Percentiles rank a stretch among this genome's conserved stretches.
Evolutionary conservation across 2,797 vertebrate genomes (phyloP).

Genomic region (Arrhamphus sclerolepis): DNA sequence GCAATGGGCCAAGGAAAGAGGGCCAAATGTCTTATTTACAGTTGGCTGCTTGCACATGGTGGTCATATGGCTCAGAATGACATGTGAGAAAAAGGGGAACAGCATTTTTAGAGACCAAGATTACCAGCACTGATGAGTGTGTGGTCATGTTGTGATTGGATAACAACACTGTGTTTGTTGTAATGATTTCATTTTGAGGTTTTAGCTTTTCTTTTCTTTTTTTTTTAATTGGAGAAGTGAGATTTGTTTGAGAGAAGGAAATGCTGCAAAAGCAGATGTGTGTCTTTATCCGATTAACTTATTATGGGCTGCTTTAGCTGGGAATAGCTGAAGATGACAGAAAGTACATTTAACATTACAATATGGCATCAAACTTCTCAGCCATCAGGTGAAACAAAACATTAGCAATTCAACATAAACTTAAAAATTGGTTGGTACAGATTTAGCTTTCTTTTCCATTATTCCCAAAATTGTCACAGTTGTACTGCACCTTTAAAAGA

Average conservation of each 20-base stretch:
- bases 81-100: conserved; percentile 11
- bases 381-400: too few species aligned
- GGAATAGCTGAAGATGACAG: too few species aligned
- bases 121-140: conserved; percentile 1
- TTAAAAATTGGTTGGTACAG: too few species aligned
- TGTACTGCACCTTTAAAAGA: too few species aligned
- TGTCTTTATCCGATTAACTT: neutral
- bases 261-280: neutral
- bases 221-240: conserved; percentile 16
- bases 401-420: too few species aligned
- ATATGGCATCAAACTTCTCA: too few species aligned
- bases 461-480: too few species aligned
- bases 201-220: neutral
- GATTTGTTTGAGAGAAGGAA: neutral
- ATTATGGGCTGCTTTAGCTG: neutral
- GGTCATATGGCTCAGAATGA: conserved; percentile 25
- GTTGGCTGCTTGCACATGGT: conserved; percentile 10
- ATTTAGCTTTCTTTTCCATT: too few species aligned
- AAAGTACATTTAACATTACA: too few species aligned
- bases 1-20: conserved; percentile 7
- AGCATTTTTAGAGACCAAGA: conserved; percentile 27
- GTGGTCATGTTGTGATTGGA: conserved; percentile 12
- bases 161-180: conserved; percentile 9
- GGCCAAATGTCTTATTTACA: conserved; percentile 29
- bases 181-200: conserved; percentile 1